phyloP scores from a whole-genome alignment of 1,140 invertebrate genomes.

The Hyles vespertilio region DNA sequence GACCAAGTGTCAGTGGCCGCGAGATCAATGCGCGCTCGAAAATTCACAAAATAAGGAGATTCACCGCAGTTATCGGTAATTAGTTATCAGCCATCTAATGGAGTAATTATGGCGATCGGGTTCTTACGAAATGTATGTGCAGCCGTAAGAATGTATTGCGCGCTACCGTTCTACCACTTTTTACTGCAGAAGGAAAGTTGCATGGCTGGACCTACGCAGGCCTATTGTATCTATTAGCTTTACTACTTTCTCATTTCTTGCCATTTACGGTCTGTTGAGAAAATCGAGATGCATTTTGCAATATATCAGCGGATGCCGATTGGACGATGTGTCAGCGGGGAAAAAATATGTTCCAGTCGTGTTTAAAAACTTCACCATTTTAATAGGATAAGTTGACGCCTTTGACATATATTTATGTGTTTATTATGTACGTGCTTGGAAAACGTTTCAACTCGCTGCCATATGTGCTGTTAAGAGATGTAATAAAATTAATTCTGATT shows the following conservation, averaged over 20 bases:
- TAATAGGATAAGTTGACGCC: too few species aligned
- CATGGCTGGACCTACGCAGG: slow-evolving; percentile 53
- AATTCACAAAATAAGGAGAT: too few species aligned
- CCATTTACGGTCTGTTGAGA: slow-evolving; percentile 66
- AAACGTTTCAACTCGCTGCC: slow-evolving; percentile 1
- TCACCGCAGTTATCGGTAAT: too few species aligned
- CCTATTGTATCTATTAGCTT: slow-evolving; percentile 72
- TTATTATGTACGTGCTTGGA: too few species aligned
- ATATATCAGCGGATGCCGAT: slow-evolving; percentile 32
- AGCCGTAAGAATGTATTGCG: slow-evolving; percentile 42
- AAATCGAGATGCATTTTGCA: slow-evolving; percentile 60
- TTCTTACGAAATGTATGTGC: slow-evolving; percentile 63
- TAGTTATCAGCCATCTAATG: slow-evolving; percentile 12
- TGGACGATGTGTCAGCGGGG: not conserved
- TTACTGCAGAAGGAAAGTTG: slow-evolving; percentile 64
- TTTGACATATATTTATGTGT: too few species aligned
- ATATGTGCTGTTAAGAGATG: too few species aligned
- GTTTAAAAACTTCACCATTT: too few species aligned
- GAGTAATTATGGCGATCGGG: slow-evolving; percentile 36
- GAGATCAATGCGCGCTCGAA: too few species aligned
- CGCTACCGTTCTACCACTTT: slow-evolving; percentile 57
- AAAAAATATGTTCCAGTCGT: too few species aligned
- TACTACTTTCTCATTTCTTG: slow-evolving; percentile 71
- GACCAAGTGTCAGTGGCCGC: slow-evolving; percentile 26
- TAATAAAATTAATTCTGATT: not conserved